A percentile compares a stretch with the other conserved stretches of the same genome.
Evolutionary conservation across 2,797 vertebrate species (phyloP).

Genomic region (Hipposideros larvatus): DNA sequence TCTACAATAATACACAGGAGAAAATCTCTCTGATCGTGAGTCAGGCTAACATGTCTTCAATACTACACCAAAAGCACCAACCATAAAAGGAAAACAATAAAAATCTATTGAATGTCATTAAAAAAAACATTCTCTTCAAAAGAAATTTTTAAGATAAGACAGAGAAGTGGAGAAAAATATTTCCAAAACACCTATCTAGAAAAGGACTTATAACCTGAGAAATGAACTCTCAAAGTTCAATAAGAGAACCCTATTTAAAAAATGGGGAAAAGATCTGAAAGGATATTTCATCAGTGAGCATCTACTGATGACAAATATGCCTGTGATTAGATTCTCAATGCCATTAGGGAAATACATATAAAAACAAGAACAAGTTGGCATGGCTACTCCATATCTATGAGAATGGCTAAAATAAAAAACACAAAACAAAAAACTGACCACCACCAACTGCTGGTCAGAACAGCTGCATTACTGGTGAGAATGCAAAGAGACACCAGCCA

Average conservation of each 20-base stretch:
- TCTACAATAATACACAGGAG: too few relatives aligned
- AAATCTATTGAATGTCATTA: too few relatives aligned
- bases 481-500: too few relatives aligned
- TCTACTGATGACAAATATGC: neutral
- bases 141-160: neutral
- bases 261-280: neutral
- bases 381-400: neutral
- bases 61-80: too few relatives aligned
- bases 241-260: conserved; percentile 18
- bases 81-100: too few relatives aligned
- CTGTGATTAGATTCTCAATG: neutral
- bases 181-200: neutral
- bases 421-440: neutral
- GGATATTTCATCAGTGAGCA: neutral
- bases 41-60: too few relatives aligned
- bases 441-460: neutral
- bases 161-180: conserved; percentile 14
- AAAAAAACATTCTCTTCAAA: conserved; percentile 25
- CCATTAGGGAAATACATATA: neutral
- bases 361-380: neutral
- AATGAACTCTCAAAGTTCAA: too few relatives aligned
- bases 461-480: neutral
- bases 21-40: too few relatives aligned
- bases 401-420: conserved; percentile 32
- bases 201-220: too few relatives aligned